These are phyloP conservation scores for Quiscalus mexicanus DNA, from an alignment of 2,113 vertebrate species.

Conservation along the genomic window DNA sequence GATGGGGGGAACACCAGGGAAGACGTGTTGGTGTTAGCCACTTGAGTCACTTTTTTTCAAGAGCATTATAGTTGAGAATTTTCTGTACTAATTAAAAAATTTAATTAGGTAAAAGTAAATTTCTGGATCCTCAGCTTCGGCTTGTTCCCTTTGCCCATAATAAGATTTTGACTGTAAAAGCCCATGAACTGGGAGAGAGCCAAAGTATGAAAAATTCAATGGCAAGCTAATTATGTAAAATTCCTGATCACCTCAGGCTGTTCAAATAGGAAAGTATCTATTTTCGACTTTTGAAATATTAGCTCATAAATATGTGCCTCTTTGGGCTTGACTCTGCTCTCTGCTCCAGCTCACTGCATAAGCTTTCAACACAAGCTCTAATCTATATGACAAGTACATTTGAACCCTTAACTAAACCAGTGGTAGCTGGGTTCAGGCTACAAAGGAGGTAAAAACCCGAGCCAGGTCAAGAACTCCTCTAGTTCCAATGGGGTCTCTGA, in stretches of 20 bases:
- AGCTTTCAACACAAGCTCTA: background rate
- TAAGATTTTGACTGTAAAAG: background rate
- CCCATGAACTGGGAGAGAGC: background rate
- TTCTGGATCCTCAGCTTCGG: background rate
- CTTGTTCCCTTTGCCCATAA: background rate
- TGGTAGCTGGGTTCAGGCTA: background rate
- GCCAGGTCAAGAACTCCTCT: background rate
- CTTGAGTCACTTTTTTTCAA: background rate
- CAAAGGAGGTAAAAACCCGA: background rate
- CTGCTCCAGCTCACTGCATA: background rate
- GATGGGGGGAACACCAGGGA: fast-evolving
- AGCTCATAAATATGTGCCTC: background rate
- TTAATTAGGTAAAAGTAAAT: background rate
- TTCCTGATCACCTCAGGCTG: background rate
- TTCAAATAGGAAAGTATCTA: background rate
- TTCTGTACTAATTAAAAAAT: background rate
- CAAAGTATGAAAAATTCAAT: background rate
- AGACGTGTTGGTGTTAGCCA: background rate
- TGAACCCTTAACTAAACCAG: background rate
- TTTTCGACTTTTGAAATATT: background rate
- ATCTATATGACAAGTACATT: background rate
- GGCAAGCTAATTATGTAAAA: background rate
- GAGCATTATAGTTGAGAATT: background rate
- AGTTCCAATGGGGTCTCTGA: background rate
- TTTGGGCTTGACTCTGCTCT: background rate